phyloP scores from a whole-genome alignment of 2,113 vertebrate species.

The Australoheros scitulus region DNA sequence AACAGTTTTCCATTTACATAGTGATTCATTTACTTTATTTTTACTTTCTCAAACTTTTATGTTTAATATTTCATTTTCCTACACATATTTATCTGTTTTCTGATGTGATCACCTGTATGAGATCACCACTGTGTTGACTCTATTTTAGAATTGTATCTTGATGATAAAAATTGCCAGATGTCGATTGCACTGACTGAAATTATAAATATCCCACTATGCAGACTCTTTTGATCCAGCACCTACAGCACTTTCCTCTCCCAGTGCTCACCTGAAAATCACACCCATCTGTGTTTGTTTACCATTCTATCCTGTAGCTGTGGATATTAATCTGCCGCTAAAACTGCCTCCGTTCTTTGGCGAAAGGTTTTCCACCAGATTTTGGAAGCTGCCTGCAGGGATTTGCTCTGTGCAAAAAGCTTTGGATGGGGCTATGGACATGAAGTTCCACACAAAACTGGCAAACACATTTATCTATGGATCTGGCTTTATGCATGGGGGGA shows the following conservation, averaged over 20 bases:
- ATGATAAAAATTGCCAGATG: too few relatives aligned
- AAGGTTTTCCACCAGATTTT: neutral
- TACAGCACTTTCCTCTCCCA: neutral
- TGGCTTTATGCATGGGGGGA: neutral
- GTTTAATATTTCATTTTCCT: too few relatives aligned
- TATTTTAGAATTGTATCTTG: too few relatives aligned
- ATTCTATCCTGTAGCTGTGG: neutral
- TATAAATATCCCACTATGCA: neutral
- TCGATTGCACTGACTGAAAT: too few relatives aligned
- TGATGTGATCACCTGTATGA: too few relatives aligned
- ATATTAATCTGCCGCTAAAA: slow-evolving; percentile 9
- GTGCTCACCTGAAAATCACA: neutral
- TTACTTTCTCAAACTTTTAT: too few relatives aligned
- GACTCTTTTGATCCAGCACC: neutral
- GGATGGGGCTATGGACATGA: neutral
- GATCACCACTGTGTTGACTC: too few relatives aligned
- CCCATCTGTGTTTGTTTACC: neutral
- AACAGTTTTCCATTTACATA: neutral
- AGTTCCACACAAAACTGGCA: neutral
- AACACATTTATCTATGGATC: neutral
- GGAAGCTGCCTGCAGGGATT: neutral
- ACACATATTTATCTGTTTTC: too few relatives aligned
- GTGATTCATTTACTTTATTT: too few relatives aligned
- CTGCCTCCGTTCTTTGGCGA: neutral
- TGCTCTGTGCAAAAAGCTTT: neutral